Evolutionary conservation across 2,888 invertebrate genomes (phyloP).

Genomic region (Zelleria hepariella): DNA sequence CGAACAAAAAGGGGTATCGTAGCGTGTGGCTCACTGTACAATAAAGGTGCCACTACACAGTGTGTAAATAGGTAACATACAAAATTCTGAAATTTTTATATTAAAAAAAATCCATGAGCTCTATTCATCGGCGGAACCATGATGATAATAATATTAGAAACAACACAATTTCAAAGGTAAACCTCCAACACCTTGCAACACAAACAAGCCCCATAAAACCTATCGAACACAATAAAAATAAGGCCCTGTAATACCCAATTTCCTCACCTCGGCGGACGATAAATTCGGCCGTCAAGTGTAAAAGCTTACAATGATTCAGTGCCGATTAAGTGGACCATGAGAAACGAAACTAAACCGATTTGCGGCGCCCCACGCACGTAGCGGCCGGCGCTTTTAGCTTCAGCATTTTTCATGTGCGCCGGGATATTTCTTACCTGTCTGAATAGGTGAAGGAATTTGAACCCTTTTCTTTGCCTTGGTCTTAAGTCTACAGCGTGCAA

Average conservation of each 20-base stretch:
- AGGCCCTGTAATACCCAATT: conserved; percentile 1
- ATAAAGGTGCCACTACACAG: too few species aligned
- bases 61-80: too few species aligned
- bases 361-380: conserved; percentile 29
- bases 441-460: background rate
- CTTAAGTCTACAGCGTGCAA: too few species aligned
- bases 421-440: background rate
- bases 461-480: too few species aligned
- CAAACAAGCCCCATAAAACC: background rate
- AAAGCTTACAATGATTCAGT: conserved; percentile 6
- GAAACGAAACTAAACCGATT: conserved; percentile 35
- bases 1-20: too few species aligned
- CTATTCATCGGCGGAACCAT: too few species aligned
- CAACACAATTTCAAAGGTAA: background rate
- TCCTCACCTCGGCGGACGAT: conserved; percentile 1
- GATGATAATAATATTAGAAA: too few species aligned
- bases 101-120: too few species aligned
- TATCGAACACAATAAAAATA: background rate
- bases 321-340: conserved; percentile 6
- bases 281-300: conserved; percentile 3
- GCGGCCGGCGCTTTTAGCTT: background rate
- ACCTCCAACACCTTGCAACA: background rate
- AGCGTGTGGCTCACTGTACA: too few species aligned
- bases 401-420: background rate
- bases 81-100: too few species aligned